These are phyloP conservation scores for Oncorhynchus clarkii DNA, from an alignment of 2,113 vertebrate genomes.

Conservation along the genomic window DNA sequence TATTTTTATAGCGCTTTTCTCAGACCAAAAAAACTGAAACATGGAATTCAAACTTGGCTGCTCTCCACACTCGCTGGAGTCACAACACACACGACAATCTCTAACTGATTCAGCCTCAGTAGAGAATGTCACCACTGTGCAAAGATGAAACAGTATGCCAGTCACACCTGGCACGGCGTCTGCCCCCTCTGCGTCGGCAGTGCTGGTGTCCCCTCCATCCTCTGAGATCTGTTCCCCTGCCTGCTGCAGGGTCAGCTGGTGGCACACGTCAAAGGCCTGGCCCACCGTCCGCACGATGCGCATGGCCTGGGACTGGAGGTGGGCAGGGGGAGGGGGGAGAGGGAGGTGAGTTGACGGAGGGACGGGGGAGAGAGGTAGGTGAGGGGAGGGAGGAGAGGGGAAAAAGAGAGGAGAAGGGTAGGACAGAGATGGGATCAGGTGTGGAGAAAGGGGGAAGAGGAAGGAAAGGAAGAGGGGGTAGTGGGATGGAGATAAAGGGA, in stretches of 20 bases:
- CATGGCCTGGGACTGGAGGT: constrained; percentile 90
- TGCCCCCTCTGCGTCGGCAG: constrained; percentile 67
- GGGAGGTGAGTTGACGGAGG: neutral
- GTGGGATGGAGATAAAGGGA: neutral
- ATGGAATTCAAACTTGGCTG: neutral
- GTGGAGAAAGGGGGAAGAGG: constrained; percentile 6
- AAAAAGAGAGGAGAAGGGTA: neutral
- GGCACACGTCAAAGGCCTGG: constrained; percentile 95
- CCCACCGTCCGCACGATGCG: constrained; percentile 92
- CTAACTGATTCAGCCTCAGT: constrained; percentile 29
- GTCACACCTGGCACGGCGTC: constrained; percentile 81
- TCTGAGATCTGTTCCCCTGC: constrained; percentile 39
- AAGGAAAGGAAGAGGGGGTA: neutral
- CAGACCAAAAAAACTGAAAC: no score
- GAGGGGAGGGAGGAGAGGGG: neutral
- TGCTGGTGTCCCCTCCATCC: constrained; percentile 77
- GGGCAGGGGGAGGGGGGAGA: constrained; percentile 18
- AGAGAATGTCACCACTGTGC: constrained; percentile 9
- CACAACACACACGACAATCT: neutral
- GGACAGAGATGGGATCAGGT: neutral
- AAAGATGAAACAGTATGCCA: constrained; percentile 10
- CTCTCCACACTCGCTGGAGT: constrained; percentile 2
- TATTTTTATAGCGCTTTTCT: no score
- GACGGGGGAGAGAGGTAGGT: neutral
- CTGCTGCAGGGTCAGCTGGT: constrained; percentile 87